Base-by-base conservation (phyloP, 2,797 vertebrate genomes). In the Myiothlypis chrysogaster region DNA sequence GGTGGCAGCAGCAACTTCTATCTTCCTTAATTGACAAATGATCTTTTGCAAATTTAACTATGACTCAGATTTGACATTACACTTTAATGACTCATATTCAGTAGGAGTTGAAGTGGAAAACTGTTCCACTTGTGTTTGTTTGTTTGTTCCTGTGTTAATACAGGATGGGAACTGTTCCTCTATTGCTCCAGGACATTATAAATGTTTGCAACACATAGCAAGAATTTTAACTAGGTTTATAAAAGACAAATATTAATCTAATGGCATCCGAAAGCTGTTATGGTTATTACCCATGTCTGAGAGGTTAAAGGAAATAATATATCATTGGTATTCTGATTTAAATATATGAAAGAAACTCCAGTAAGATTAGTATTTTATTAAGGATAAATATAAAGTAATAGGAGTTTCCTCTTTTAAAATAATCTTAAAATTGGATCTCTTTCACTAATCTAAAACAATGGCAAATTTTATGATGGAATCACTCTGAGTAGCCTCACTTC, bases 1-100 rank as follows among this genome's bases (percentile, higher is more conserved):
- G 68, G 68, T 92, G 89, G 79, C 64, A 95, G 66, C 50, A 87
- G 59, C 37, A 91, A 91, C 85, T 88, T 89, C 78, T 55, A 87
- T 30, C 78, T 87, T 87, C 59, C 64, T 91, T 79, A 91, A 89
- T 35, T 79, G 84, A 81, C 50, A 95, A 79, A 72, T 30, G 27
- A 47, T 79, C 55, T 91, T 93, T 83, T 76, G 43, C 41, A 92
- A 87, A 94, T 89, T 76, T 82, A 89, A 35, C 79, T 87, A 13
- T 92, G 84, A 92, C 35, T 95, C 84, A 95, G 85, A 87, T 19
- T 84, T 72, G 71, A 73, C 15, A 5, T 89, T 83, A 68, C 34
- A 75, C 46, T 88, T 90, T 68, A 88, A 85, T 88, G 80, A 91
- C 69, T 91, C 90, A 76, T 46, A 85, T 41, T 85, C 60, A 69